These are phyloP conservation scores for Limenitis arthemis DNA, from an alignment of 2,888 invertebrate species.

Conservation along the genomic window DNA sequence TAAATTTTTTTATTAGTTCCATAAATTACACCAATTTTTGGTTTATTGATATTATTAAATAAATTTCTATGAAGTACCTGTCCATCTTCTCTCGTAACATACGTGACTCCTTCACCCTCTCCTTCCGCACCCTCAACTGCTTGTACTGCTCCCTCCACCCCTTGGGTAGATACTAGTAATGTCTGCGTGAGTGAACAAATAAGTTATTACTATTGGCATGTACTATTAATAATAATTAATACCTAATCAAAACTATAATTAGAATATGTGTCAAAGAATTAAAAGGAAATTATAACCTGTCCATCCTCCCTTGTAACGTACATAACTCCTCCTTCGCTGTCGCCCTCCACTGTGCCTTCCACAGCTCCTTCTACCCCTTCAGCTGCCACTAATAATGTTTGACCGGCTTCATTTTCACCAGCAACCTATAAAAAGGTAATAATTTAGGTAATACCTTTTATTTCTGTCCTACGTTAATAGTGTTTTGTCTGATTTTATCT, in stretches of 20 bases:
- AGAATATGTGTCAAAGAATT: too few species aligned
- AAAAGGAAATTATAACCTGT: constrained; percentile 41
- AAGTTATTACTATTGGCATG: background rate
- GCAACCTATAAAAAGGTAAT: constrained; percentile 65
- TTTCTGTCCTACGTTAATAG: too few species aligned
- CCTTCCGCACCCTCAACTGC: constrained; percentile 72
- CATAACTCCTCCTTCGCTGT: constrained; percentile 79
- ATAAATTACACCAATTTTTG: too few species aligned
- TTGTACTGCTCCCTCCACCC: constrained; percentile 81
- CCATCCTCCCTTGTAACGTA: constrained; percentile 64
- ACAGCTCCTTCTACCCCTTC: constrained; percentile 83
- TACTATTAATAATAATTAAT: too few species aligned
- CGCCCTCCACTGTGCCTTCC: constrained; percentile 76
- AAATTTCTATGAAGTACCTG: constrained; percentile 47
- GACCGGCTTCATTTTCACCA: constrained; percentile 85
- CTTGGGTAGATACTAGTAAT: constrained; percentile 77
- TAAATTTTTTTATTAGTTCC: too few species aligned
- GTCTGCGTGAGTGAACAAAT: constrained; percentile 60
- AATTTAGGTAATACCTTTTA: background rate
- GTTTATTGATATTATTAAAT: background rate
- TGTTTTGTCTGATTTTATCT: too few species aligned
- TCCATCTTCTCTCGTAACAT: constrained; percentile 61
- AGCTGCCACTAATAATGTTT: constrained; percentile 79
- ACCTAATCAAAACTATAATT: too few species aligned
- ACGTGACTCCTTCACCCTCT: constrained; percentile 78